Evolutionary conservation across 2,113 vertebrate genomes (phyloP).

Genomic region (Gallinago media): DNA sequence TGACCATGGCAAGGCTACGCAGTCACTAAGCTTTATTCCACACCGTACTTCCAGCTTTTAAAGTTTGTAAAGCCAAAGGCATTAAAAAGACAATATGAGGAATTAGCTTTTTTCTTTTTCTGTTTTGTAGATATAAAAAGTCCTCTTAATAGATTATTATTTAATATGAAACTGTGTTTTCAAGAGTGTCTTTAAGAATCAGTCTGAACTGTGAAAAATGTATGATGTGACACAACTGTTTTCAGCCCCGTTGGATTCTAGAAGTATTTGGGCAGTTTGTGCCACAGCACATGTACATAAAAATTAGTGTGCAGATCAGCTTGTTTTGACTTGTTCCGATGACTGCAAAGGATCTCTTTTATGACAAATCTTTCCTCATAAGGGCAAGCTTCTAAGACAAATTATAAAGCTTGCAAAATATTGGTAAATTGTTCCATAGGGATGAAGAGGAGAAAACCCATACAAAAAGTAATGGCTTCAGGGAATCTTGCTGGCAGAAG

Average conservation of each 20-base stretch:
- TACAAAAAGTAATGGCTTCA: not conserved
- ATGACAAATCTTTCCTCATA: not conserved
- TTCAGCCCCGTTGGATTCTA: not conserved
- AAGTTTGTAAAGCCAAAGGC: not conserved
- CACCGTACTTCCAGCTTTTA: not conserved
- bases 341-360: not conserved
- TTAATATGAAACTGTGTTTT: not conserved
- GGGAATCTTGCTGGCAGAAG: not conserved
- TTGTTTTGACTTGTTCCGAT: not conserved
- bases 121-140: not conserved
- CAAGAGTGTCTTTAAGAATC: not conserved
- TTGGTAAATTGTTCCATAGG: not conserved
- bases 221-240: not conserved
- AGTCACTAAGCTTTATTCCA: not conserved
- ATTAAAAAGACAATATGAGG: not conserved
- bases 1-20: not conserved
- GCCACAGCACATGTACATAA: accelerated
- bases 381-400: not conserved
- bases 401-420: not conserved
- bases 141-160: not conserved
- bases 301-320: not conserved
- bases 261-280: not conserved
- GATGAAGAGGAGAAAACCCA: not conserved
- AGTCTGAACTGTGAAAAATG: not conserved
- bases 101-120: not conserved